Percentiles rank a stretch among this genome's conserved stretches.
Evolutionary conservation across 2,888 invertebrate species (phyloP).

Genomic region (Platynereis dumerilii): DNA sequence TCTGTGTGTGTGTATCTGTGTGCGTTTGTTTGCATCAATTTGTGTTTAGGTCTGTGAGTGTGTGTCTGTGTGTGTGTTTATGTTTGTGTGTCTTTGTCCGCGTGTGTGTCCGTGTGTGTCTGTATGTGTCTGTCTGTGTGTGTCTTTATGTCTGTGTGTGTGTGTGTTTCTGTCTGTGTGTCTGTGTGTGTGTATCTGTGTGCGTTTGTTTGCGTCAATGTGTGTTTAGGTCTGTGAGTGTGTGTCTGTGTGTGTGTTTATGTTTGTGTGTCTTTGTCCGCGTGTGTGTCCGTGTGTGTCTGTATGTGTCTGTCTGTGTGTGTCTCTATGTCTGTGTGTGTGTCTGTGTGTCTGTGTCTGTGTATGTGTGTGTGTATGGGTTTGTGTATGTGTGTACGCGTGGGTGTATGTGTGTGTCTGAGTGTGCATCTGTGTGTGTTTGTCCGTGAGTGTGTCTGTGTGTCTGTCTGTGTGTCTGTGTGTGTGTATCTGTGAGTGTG

Average conservation of each 20-base stretch:
- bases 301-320: slow-evolving; percentile 10
- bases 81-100: too few species aligned
- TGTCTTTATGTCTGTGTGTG: too few species aligned
- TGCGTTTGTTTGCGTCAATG: too few species aligned
- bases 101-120: too few species aligned
- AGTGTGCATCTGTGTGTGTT: not conserved
- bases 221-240: not conserved
- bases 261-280: not conserved
- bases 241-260: not conserved
- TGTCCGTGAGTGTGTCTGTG: not conserved
- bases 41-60: too few species aligned
- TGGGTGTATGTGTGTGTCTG: not conserved
- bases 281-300: slow-evolving; percentile 4
- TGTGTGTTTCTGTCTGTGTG: too few species aligned
- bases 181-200: too few species aligned
- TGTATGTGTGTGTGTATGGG: not conserved
- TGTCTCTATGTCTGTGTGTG: slow-evolving; percentile 3
- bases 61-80: too few species aligned
- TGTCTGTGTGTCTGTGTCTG: slow-evolving; percentile 2
- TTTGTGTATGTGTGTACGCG: not conserved
- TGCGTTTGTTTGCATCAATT: too few species aligned
- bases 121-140: too few species aligned
- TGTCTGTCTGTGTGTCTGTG: not conserved
- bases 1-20: too few species aligned
- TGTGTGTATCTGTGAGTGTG: not conserved